Base-by-base conservation (phyloP, 2,113 vertebrate species). In the Larimichthys polyactis region DNA sequence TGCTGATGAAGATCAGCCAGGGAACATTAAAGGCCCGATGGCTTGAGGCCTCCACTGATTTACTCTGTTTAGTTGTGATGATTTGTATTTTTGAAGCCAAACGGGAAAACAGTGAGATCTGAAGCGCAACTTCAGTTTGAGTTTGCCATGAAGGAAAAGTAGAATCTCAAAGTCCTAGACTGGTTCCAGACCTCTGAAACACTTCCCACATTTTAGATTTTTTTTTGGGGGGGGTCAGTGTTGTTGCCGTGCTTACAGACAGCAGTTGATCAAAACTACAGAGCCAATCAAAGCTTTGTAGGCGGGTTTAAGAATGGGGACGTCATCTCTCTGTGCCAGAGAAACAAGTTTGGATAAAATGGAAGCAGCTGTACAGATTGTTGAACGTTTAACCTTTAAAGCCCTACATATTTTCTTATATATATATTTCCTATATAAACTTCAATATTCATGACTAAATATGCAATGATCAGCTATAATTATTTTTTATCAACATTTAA, bases 151-250 rank as follows among this genome's bases (percentile, higher is more conserved):
- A 0, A 12, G 11, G 1, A 43, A 67, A 62, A 40, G 20, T 20
- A 49, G 49, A 3, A 43, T 52, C 52, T 29, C 58, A 71, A 58
- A 44, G 48, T 55, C 68, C 32, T 4, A 17, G 22, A 44, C 49
- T n/a, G 10, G 40, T 19, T 77, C 74, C 63, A 76, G 63, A 48
- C 51, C 14, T 66, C 55, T 48, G 52, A 76, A n/a, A 32, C 24
- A 0, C 63, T 16, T 52, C 52, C 19, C 52, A 65, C 29, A 55
- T 27, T 46, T 62, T 51, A 3, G 3, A n/a, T 46, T 67, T 51
- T 29, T 65, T 20, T 49, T 19, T 32, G 29, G 36, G 36, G 36
- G 32, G 36, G 36, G 36, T 9, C 36, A 40, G 36, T 40, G 36
- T 40, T 43, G 9, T 24, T 20, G 32, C n/a, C 27, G 14, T 10